Base-by-base conservation (phyloP, 2,888 invertebrate species). In the Tenthredo notha region DNA sequence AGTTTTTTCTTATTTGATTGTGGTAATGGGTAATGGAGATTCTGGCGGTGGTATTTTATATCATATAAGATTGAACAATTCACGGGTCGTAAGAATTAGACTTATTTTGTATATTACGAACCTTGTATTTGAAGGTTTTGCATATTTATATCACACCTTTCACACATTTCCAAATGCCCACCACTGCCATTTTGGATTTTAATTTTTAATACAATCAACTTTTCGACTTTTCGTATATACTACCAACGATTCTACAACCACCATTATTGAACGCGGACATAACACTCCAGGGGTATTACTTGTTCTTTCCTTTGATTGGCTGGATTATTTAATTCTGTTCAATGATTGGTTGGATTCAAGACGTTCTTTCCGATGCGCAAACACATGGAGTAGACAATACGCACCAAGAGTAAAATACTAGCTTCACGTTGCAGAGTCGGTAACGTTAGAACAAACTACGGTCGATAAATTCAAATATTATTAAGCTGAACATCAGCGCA, bases 181-280 rank as follows among this genome's bases (percentile, higher is more conserved):
- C 37, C 82, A 78, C 40, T 61, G 84, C 86, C 75, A 85, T 87
- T 82, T 87, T 87, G 86, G 86, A 87, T 87, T 87, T 78, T 87
- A 84, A 87, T 80, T 86, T 86, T 84, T 77, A 84, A 74, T 84
- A 85, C 87, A 86, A 88, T 85, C 87, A 85, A 88, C 87, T 84
- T 85, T 85, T 86, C 85, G 37, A 85, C 84, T 88, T 86, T 54
- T 86, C 85, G 85, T 86, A 74, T 74, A 40, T 25, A 74, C 85
- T 84, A 70, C 67, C 83, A 67, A 83, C 85, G 84, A 77, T 82
- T 84, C 84, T 86, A 70, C 86, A 84, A 87, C 78, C 84, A 86
- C 86, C 89, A 88, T 89, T 88, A 88, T 89, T 85, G 74, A 67
- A 67, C 82, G 84, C 86, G 86, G 80, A 84, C 84, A 85, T 37